phyloP scores from a whole-genome alignment of 2,888 invertebrate genomes.

The Cerceris rybyensis region DNA sequence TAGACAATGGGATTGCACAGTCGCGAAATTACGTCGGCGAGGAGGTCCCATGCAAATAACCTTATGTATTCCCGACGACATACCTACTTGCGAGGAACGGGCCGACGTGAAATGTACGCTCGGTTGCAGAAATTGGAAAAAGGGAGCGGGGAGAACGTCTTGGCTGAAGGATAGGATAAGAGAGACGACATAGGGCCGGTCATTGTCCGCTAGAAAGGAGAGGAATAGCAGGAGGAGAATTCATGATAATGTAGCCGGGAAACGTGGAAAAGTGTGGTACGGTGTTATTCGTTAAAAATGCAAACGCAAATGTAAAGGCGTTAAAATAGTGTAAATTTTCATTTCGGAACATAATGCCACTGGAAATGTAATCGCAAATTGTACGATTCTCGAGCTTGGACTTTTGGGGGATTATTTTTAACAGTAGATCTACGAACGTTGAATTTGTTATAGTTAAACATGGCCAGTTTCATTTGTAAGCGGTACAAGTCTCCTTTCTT shows the following conservation, averaged over 20 bases:
- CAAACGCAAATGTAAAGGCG: too few relatives aligned
- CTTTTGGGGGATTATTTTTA: too few relatives aligned
- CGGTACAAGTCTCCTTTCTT: too few relatives aligned
- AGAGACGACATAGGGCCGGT: conserved; percentile 33
- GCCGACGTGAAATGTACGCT: not conserved
- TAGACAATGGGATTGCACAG: conserved; percentile 61
- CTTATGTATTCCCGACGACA: conserved; percentile 45
- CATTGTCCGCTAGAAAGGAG: conserved; percentile 41
- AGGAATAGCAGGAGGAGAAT: conserved; percentile 24
- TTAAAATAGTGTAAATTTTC: not conserved
- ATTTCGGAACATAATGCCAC: not conserved
- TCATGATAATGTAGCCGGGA: conserved; percentile 35
- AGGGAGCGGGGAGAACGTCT: conserved; percentile 19
- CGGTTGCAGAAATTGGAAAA: conserved; percentile 31
- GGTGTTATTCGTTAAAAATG: not conserved
- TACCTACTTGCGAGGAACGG: conserved; percentile 32
- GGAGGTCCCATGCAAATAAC: conserved; percentile 57
- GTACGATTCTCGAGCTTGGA: too few relatives aligned
- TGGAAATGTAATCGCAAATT: too few relatives aligned
- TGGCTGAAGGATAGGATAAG: conserved; percentile 49
- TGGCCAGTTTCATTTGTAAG: too few relatives aligned
- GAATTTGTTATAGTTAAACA: too few relatives aligned
- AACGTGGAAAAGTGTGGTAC: not conserved
- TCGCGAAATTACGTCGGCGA: conserved; percentile 56
- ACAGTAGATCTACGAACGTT: too few relatives aligned